Evolutionary conservation across 2,797 vertebrate genomes (phyloP), one percentile per base, ranked within the genome.

Genomic region (Lycodopsis pacificus): DNA sequence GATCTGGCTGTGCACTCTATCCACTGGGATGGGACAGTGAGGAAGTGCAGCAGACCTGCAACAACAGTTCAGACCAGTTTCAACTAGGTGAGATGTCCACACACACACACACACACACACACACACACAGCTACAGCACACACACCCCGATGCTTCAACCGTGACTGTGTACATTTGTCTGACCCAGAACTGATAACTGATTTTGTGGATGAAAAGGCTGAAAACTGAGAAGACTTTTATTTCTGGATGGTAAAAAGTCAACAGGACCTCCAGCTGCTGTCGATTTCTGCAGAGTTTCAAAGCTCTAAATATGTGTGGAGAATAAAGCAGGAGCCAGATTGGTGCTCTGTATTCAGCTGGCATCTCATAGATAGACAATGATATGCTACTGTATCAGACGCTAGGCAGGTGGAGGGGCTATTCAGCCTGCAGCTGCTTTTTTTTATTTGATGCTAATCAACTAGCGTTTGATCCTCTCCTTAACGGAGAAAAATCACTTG

Each of bases 21-120:
- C 98, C 98, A 4, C 88, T 99, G 93, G 98, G 98, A 82, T 99
- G 98, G 98, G 97, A 97, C 94, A 99, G 98, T 46, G 98, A 99
- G 92, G 98, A 99, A 87, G 96, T 99, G 58, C 95, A 94, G 73
- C 98, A 99, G 94, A 97, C 97, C 59, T 99, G 98, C 93, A 96
- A 95, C 86, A 98, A 99, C 93, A 91, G 94, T 89, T 99, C 98
- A 7, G 94, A 95, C 87, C 98, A 99, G 91, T 99, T 97, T 92
- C 94, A 97, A 82, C 86, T 99, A 79, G 98, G 98, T 99, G 93
- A 96, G 96, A 63, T 36, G 17, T 73, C 59, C 10, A 14, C 25
- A 46, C 38, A 68, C 30, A 25, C 65, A 59, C 51, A 79, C 4
- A 71, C 34, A 67, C 51, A 62, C 77, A 40, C 10, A 13, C 51